Evolutionary conservation across 2,888 invertebrate genomes (phyloP).

Genomic region (Pseudolycoriella hygida): DNA sequence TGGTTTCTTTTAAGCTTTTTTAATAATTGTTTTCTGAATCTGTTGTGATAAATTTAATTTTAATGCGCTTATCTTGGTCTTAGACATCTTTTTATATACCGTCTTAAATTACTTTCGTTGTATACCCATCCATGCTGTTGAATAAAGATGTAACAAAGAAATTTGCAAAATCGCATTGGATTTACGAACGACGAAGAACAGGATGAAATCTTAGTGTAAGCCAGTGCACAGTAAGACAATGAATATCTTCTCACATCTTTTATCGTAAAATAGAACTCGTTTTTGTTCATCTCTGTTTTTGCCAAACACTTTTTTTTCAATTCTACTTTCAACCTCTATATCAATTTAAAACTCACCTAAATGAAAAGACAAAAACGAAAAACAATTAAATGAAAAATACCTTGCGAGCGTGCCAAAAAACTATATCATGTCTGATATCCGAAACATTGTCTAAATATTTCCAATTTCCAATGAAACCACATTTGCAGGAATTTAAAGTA

Average conservation of each 20-base stretch:
- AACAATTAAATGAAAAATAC: neutral
- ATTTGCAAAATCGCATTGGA: too few species aligned
- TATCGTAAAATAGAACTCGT: neutral
- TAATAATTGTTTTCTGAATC: neutral
- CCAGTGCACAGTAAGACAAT: too few species aligned
- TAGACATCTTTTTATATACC: neutral
- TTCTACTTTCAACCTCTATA: neutral
- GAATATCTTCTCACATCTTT: too few species aligned
- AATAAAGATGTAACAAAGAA: too few species aligned
- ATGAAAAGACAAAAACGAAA: neutral
- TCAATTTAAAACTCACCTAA: neutral
- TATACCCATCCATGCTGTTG: too few species aligned
- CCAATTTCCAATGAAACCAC: neutral
- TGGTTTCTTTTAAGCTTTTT: neutral
- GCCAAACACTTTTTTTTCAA: neutral
- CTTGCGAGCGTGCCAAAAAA: neutral
- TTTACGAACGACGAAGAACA: too few species aligned
- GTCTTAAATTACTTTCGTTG: neutral
- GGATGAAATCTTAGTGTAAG: too few species aligned
- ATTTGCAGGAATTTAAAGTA: neutral
- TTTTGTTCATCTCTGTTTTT: too few species aligned
- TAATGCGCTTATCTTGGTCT: neutral
- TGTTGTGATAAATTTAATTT: constrained; percentile 1
- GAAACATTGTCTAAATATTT: neutral
- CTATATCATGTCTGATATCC: neutral